Evolutionary conservation across 2,113 vertebrate genomes (phyloP), one percentile per base, ranked within the genome.

Genomic region (Pelecanoides urinatrix): DNA sequence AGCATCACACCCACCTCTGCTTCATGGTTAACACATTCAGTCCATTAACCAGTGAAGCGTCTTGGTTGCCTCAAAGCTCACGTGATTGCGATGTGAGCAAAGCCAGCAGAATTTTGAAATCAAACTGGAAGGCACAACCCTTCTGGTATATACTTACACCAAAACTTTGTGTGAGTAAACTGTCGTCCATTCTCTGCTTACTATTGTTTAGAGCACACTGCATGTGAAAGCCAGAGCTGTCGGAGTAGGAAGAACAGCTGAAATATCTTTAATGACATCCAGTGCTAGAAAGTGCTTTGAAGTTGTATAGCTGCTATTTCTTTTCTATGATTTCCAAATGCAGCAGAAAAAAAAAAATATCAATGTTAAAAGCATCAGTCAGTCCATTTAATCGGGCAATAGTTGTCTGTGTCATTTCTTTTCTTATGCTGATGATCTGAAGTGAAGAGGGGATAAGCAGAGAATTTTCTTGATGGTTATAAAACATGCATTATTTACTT

Each of bases 271-370:
- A 71, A 95, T 84, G 88, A 94, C 87, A 95, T 49, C 7, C 81
- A 94, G 89, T 55, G 49, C 95, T 96, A 95, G 55, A 90, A 96
- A 85, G 65, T 66, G 86, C 96, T 98, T 97, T 98, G 97, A 98
- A 97, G 97, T 94, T 83, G 80, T 26, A 15, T 87, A 94, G 96
- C 93, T 98, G 94, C 93, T 97, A 16, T 95, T 96, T 94, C 80
- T 94, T 78, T 58, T 94, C 94, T 96, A 89, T 97, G 92, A 95
- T 96, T 97, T 97, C 92, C 97, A 94, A 96, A 91, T 94, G 97
- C 91, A 66, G 81, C 50, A 79, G 62, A 13, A 11, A 29, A 52
- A 58, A 25, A 78, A 49, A 61, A 80, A 71, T 81, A 86, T 93
- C 83, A 80, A 73, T 91, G 92, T 93, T 96, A 95, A 97, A 97